phyloP scores from a whole-genome alignment of 1,140 invertebrate species.

The Gonioctena quinquepunctata region DNA sequence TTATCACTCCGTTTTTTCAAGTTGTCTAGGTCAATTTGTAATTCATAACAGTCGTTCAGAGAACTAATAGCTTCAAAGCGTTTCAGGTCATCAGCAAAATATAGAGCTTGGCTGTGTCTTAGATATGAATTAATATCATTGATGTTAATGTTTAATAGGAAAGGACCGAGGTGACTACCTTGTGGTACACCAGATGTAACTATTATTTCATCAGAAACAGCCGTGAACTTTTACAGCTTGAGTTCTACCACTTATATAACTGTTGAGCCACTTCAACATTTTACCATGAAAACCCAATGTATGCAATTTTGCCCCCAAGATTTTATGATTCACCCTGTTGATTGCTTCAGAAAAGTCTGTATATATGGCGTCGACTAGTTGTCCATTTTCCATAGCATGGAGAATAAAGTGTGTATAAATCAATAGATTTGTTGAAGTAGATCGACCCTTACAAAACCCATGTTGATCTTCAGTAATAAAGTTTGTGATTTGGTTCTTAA shows the following conservation, averaged over 20 bases:
- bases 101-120: too few relatives aligned
- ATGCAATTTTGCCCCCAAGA: background rate
- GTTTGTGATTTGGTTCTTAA: background rate
- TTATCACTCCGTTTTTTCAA: too few relatives aligned
- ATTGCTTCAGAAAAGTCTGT: too few relatives aligned
- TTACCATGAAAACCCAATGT: background rate
- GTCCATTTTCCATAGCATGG: background rate
- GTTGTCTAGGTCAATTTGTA: too few relatives aligned
- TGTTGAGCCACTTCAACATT: background rate
- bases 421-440: background rate
- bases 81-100: too few relatives aligned
- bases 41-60: too few relatives aligned
- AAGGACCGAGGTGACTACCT: too few relatives aligned
- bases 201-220: background rate
- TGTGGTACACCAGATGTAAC: too few relatives aligned
- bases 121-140: too few relatives aligned
- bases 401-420: background rate
- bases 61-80: too few relatives aligned
- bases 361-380: background rate
- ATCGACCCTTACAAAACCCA: background rate
- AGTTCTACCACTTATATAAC: background rate
- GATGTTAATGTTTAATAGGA: too few relatives aligned
- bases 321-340: too few relatives aligned
- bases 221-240: background rate
- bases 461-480: background rate